These are phyloP conservation scores for Mycetomoellerius zeteki DNA, from an alignment of 1,140 invertebrate species.

Conservation along the genomic window DNA sequence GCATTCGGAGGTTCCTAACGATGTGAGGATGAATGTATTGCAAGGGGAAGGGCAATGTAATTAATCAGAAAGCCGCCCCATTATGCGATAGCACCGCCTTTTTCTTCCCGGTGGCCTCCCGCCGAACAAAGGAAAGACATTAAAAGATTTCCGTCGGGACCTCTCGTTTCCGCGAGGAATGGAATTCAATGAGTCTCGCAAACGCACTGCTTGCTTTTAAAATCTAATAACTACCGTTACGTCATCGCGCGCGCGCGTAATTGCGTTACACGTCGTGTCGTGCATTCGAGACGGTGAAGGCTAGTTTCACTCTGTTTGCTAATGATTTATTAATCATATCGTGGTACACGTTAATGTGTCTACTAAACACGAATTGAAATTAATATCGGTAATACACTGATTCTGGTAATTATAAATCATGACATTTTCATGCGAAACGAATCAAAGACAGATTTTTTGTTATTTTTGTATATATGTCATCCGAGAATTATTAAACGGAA, in stretches of 20 bases:
- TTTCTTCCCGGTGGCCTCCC: slow-evolving; percentile 12
- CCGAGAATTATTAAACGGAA: neutral
- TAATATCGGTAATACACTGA: neutral
- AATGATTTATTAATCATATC: slow-evolving; percentile 3
- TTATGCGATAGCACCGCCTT: neutral
- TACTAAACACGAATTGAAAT: neutral
- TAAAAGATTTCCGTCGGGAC: slow-evolving; percentile 75
- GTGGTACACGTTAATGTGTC: neutral
- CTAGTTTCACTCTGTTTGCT: neutral
- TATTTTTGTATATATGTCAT: neutral
- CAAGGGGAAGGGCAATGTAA: slow-evolving; percentile 13
- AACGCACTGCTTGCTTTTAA: slow-evolving; percentile 49
- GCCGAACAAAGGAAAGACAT: slow-evolving; percentile 73
- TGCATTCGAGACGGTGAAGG: neutral
- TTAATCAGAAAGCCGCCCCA: slow-evolving; percentile 28
- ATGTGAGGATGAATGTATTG: slow-evolving; percentile 8
- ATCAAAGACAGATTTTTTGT: neutral
- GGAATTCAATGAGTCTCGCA: slow-evolving; percentile 73
- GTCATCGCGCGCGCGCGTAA: slow-evolving; percentile 24
- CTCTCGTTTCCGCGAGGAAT: slow-evolving; percentile 74
- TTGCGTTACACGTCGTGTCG: neutral
- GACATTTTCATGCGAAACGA: neutral
- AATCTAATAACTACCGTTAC: slow-evolving; percentile 38
- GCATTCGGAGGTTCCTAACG: neutral
- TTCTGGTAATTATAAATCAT: neutral